A percentile compares a stretch with the other conserved stretches of the same genome.
phyloP scores from a whole-genome alignment of 1,140 invertebrate species.

The Bombyx mori region ASM3026992v2 NC_085129.1:16758001-16758500 shows the following conservation, averaged over 20 bases:
- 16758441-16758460: slow-evolving; percentile 12
- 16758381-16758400: not conserved
- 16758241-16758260: slow-evolving; percentile 50
- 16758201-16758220: slow-evolving; percentile 10
- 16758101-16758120: too few species aligned
- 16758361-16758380: not conserved
- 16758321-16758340: slow-evolving; percentile 38
- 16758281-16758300: slow-evolving; percentile 18
- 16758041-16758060: too few species aligned
- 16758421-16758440: slow-evolving; percentile 31
- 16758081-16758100: too few species aligned
- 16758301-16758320: slow-evolving; percentile 32
- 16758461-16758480: slow-evolving; percentile 12
- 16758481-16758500: slow-evolving; percentile 10
- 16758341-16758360: slow-evolving; percentile 21
- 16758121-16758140: too few species aligned
- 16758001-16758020: too few species aligned
- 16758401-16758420: not conserved
- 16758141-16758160: too few species aligned
- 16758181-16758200: too few species aligned
- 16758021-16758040: too few species aligned
- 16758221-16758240: slow-evolving; percentile 41
- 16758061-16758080: too few species aligned
- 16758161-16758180: too few species aligned
- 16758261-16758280: slow-evolving; percentile 22